A percentile compares a stretch with the other conserved stretches of the same genome.
phyloP scores from a whole-genome alignment of 2,797 vertebrate genomes.

The Anas flavirostris region DNA sequence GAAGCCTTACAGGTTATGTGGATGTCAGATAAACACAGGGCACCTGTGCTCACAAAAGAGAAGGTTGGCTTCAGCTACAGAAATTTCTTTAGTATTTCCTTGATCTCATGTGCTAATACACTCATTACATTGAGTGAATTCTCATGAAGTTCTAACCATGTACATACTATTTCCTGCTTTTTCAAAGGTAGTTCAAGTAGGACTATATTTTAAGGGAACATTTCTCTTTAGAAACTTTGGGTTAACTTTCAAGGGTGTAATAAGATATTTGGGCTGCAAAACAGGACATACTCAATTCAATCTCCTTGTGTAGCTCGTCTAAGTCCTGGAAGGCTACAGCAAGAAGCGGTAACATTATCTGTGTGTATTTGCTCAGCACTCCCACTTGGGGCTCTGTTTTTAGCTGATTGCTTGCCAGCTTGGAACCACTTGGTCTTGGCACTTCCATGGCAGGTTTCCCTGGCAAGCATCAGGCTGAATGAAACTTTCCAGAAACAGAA shows the following conservation, averaged over 20 bases:
- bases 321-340: background rate
- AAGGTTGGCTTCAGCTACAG: background rate
- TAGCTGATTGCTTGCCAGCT: background rate
- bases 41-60: background rate
- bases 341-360: too few species aligned
- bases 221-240: background rate
- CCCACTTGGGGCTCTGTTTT: background rate
- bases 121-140: background rate
- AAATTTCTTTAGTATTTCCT: background rate
- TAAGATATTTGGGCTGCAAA: background rate
- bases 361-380: background rate
- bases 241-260: background rate
- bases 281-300: background rate
- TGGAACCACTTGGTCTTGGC: background rate
- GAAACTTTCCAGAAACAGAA: constrained; percentile 18
- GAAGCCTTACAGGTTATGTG: background rate
- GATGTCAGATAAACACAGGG: background rate
- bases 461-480: background rate
- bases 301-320: background rate
- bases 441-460: background rate
- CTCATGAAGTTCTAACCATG: background rate
- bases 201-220: background rate
- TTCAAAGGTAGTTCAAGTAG: background rate
- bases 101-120: background rate
- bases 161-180: background rate